These are phyloP conservation scores for Leptinotarsa texana DNA, from an alignment of 1,140 invertebrate species.

Conservation along the genomic window DNA sequence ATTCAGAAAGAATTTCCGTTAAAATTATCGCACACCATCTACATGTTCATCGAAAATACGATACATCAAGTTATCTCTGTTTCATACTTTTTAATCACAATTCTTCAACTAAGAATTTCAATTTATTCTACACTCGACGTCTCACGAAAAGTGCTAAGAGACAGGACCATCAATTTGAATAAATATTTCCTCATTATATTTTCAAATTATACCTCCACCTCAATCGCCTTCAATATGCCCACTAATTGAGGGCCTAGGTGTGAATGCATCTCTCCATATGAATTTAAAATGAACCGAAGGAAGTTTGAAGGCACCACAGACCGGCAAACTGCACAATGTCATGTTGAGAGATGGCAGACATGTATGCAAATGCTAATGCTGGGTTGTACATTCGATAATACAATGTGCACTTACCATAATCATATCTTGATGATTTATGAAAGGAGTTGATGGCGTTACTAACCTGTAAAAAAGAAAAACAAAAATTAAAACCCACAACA, in stretches of 20 bases:
- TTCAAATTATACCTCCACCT: background rate
- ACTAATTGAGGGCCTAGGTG: background rate
- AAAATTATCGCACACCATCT: no score
- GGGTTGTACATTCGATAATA: background rate
- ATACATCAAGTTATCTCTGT: no score
- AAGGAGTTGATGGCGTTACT: background rate
- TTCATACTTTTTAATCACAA: no score
- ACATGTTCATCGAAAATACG: no score
- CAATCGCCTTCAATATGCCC: background rate
- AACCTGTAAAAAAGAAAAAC: background rate
- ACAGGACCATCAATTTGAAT: background rate
- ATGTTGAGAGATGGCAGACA: constrained; percentile 3
- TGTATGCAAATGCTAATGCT: background rate
- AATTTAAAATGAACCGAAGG: background rate
- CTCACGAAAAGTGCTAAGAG: background rate
- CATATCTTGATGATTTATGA: constrained; percentile 4
- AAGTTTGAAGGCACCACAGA: no score
- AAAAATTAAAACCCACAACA: background rate
- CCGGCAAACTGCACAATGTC: background rate
- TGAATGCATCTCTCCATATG: background rate
- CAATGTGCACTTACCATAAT: constrained; percentile 8
- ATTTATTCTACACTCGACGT: background rate
- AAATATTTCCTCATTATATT: background rate
- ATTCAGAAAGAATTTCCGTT: no score
- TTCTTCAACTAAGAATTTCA: no score